phyloP scores from a whole-genome alignment of 2,797 vertebrate genomes.

The Simalia tracyae region DNA sequence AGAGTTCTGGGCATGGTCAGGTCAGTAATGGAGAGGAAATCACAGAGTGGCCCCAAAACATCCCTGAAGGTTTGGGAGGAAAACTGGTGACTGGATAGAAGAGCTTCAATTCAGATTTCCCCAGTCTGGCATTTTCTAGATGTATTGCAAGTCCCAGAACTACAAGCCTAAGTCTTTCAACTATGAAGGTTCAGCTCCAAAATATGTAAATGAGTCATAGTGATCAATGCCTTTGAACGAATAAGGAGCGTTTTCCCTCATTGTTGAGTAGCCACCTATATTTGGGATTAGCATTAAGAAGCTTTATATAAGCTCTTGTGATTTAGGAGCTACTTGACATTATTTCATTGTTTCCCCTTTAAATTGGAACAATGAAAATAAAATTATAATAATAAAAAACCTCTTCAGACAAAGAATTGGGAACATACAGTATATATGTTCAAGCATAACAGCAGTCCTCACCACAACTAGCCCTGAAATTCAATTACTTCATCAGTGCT shows the following conservation, averaged over 20 bases:
- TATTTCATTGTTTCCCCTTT: not conserved
- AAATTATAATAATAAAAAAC: not conserved
- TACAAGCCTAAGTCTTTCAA: not conserved
- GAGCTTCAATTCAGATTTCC: not conserved
- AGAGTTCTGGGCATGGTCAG: not conserved
- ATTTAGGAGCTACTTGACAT: not conserved
- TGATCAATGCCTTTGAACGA: not conserved
- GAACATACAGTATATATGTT: not conserved
- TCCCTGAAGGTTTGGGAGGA: not conserved
- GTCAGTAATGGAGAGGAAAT: no score
- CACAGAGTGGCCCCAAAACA: no score
- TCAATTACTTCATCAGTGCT: conserved; percentile 26
- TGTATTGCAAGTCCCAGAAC: not conserved
- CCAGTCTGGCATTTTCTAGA: not conserved
- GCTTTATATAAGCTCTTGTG: not conserved
- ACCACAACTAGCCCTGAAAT: not conserved
- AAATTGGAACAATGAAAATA: not conserved
- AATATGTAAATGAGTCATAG: not conserved
- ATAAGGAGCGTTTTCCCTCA: not conserved
- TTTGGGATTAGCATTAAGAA: not conserved
- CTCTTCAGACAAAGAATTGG: not conserved
- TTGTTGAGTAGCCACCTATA: not conserved
- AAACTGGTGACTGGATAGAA: not conserved
- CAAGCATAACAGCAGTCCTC: not conserved
- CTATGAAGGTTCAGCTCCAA: not conserved